A percentile compares a stretch with the other conserved stretches of the same genome.
phyloP scores from a whole-genome alignment of 2,113 vertebrate species.

The Progne subis region DNA sequence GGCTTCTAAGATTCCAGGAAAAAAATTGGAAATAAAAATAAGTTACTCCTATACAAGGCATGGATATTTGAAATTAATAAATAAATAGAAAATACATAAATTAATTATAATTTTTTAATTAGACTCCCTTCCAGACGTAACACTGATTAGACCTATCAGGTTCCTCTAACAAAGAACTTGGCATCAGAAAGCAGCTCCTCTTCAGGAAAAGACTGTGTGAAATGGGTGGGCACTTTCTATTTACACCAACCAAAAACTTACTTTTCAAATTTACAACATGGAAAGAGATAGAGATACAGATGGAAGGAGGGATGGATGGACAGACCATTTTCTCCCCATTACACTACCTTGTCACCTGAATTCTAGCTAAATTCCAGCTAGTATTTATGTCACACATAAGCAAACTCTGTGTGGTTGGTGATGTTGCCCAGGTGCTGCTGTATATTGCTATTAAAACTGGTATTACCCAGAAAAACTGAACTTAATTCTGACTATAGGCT shows the following conservation, averaged over 20 bases:
- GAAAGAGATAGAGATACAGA: not conserved
- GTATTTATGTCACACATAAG: not conserved
- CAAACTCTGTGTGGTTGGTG: not conserved
- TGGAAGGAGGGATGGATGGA: fast-evolving
- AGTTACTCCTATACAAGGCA: not conserved
- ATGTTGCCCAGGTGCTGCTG: not conserved
- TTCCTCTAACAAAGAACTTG: not conserved
- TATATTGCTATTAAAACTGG: not conserved
- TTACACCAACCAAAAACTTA: not conserved
- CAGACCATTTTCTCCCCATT: not conserved
- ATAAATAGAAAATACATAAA: not conserved
- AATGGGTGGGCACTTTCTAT: not conserved
- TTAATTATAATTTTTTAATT: not conserved
- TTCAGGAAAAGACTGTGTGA: not conserved
- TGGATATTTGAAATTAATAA: not conserved
- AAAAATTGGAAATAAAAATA: not conserved
- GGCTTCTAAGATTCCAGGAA: not conserved
- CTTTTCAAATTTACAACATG: not conserved
- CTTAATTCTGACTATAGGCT: not conserved
- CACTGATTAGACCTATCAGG: not conserved
- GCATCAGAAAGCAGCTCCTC: not conserved
- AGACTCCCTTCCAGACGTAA: not conserved
- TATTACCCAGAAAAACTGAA: not conserved
- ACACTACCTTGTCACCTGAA: not conserved
- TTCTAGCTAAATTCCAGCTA: not conserved